These are phyloP conservation scores for Campopleginae sp. DNA, from an alignment of 2,888 invertebrate species.

Conservation along the genomic window DNA sequence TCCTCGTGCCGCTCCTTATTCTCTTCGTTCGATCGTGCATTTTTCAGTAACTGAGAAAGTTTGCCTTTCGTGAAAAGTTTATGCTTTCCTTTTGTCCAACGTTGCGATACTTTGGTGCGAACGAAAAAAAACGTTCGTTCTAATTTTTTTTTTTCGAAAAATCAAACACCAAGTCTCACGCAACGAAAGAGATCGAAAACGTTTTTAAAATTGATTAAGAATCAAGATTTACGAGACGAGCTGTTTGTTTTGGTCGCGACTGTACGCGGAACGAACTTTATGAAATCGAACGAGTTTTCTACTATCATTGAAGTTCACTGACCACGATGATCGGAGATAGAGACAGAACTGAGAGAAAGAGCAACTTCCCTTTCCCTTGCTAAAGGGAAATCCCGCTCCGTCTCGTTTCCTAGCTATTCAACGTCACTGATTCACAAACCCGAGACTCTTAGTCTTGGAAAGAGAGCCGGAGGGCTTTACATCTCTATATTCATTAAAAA, in stretches of 20 bases:
- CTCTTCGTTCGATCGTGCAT: conserved; percentile 51
- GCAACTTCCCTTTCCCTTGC: conserved; percentile 1
- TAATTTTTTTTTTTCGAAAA: background rate
- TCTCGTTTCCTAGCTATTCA: conserved; percentile 1
- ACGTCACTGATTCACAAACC: conserved; percentile 8
- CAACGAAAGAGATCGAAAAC: no score
- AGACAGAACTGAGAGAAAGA: conserved; percentile 9
- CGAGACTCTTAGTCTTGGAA: conserved; percentile 6
- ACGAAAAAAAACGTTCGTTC: background rate
- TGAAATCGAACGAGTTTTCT: conserved; percentile 28
- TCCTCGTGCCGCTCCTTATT: background rate
- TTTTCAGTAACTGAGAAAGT: conserved; percentile 48
- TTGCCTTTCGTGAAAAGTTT: conserved; percentile 43
- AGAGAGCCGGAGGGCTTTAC: background rate
- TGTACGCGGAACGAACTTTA: background rate
- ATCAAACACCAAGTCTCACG: no score
- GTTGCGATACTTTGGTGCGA: conserved; percentile 3
- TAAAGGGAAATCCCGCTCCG: conserved; percentile 4
- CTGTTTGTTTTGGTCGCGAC: background rate
- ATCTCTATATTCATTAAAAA: conserved; percentile 1
- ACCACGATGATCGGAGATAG: conserved; percentile 9
- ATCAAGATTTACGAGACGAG: no score
- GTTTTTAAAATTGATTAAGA: no score
- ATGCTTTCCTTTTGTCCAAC: background rate
- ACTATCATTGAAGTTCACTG: conserved; percentile 29